A percentile compares a stretch with the other conserved stretches of the same genome.
phyloP scores from a whole-genome alignment of 2,797 vertebrate species.

The Rhyacichthys aspro region DNA sequence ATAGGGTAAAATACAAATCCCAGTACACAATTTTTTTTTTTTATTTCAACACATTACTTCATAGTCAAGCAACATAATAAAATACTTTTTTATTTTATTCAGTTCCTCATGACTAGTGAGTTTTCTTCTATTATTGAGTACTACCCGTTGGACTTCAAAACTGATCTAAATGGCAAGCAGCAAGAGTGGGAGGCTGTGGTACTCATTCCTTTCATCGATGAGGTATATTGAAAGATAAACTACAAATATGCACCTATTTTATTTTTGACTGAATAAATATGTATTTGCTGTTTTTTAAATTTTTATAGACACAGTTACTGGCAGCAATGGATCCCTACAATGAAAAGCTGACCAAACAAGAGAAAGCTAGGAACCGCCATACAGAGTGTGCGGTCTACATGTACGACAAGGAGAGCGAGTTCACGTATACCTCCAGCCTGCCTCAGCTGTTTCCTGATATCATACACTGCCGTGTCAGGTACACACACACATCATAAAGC shows the following conservation, averaged over 20 bases:
- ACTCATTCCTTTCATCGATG: slow-evolving; percentile 96
- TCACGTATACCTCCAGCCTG: slow-evolving; percentile 81
- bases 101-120: slow-evolving; percentile 93
- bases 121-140: slow-evolving; percentile 93
- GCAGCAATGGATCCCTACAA: slow-evolving; percentile 92
- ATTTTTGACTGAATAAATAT: not conserved
- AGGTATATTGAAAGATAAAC: slow-evolving; percentile 75
- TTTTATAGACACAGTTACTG: slow-evolving; percentile 85
- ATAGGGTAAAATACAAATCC: slow-evolving; percentile 82
- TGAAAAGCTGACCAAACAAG: slow-evolving; percentile 82
- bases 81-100: not conserved
- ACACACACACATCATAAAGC: slow-evolving; percentile 15
- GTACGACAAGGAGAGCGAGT: slow-evolving; percentile 81
- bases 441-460: slow-evolving; percentile 88
- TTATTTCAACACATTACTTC: not conserved
- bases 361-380: slow-evolving; percentile 90
- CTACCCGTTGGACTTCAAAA: slow-evolving; percentile 96
- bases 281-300: not conserved
- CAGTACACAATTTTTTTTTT: not conserved
- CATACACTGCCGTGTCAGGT: slow-evolving; percentile 87
- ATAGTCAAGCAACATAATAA: not conserved
- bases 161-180: slow-evolving; percentile 97
- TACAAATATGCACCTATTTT: not conserved
- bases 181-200: slow-evolving; percentile 99
- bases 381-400: slow-evolving; percentile 88